phyloP scores from a whole-genome alignment of 2,888 invertebrate species.

The Sturmia bella region DNA sequence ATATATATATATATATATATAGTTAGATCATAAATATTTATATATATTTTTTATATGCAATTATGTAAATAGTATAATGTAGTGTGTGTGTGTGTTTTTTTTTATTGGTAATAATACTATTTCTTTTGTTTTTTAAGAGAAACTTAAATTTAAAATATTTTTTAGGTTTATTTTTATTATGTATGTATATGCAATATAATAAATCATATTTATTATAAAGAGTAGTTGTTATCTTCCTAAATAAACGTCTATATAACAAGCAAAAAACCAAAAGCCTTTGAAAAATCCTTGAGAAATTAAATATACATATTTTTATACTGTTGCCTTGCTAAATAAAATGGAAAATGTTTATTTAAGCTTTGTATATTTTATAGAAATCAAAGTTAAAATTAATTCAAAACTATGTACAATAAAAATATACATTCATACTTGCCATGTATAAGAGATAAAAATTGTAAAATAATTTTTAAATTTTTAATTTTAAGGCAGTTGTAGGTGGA shows the following conservation, averaged over 20 bases:
- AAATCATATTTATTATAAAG: constrained; percentile 41
- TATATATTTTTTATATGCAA: constrained; percentile 37
- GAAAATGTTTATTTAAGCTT: constrained; percentile 21
- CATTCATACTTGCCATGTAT: constrained; percentile 45
- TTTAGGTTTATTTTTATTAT: constrained; percentile 23
- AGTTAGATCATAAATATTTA: constrained; percentile 53
- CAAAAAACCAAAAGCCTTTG: constrained; percentile 22
- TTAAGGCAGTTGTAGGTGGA: constrained; percentile 32
- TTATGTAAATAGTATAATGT: constrained; percentile 66
- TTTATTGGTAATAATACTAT: constrained; percentile 68
- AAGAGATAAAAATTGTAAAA: constrained; percentile 34
- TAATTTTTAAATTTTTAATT: constrained; percentile 20
- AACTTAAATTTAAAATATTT: constrained; percentile 22
- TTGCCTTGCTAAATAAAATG: constrained; percentile 30
- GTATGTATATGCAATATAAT: constrained; percentile 53
- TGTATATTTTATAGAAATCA: constrained; percentile 9
- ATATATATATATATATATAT: constrained; percentile 20
- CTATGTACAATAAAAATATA: constrained; percentile 66
- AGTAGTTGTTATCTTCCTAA: constrained; percentile 5
- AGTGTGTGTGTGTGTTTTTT: constrained; percentile 37
- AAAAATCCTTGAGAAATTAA: constrained; percentile 56
- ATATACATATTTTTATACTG: constrained; percentile 26
- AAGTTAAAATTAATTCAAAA: constrained; percentile 45
- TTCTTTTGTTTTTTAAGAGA: constrained; percentile 57
- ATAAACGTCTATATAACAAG: constrained; percentile 64